A percentile compares a stretch with the other conserved stretches of the same genome.
Evolutionary conservation across 2,888 invertebrate species (phyloP).

Genomic region (Eupithecia subumbrata): DNA sequence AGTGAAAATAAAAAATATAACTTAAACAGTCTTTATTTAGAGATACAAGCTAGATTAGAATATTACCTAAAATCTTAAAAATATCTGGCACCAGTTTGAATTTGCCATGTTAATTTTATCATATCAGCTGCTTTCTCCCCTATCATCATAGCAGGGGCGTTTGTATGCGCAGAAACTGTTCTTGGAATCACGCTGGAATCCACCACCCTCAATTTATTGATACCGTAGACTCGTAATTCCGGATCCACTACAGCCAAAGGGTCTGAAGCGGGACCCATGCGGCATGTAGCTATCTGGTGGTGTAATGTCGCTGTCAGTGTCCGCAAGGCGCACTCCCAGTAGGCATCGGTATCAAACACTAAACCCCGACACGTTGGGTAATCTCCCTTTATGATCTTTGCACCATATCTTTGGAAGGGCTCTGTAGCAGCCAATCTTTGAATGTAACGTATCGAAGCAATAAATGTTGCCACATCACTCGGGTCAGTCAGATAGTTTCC

Average conservation of each 20-base stretch:
- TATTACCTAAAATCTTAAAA: conserved; percentile 1
- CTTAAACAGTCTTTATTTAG: conserved; percentile 25
- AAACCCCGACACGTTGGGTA: conserved; percentile 80
- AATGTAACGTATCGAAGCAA: conserved; percentile 85
- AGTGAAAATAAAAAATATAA: background rate
- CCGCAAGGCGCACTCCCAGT: conserved; percentile 88
- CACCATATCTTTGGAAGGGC: conserved; percentile 84
- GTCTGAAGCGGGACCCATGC: conserved; percentile 87
- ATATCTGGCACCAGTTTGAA: conserved; percentile 14
- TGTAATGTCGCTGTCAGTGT: conserved; percentile 85
- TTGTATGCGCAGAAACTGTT: conserved; percentile 86
- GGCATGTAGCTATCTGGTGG: conserved; percentile 87
- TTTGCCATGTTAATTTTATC: conserved; percentile 80
- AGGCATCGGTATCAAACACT: conserved; percentile 84
- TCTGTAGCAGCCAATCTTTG: conserved; percentile 83
- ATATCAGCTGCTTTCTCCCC: conserved; percentile 89
- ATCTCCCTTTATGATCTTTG: conserved; percentile 78
- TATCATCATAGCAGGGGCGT: conserved; percentile 88
- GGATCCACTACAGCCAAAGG: conserved; percentile 86
- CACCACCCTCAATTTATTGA: conserved; percentile 85
- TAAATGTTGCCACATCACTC: conserved; percentile 83
- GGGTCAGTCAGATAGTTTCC: conserved; percentile 90
- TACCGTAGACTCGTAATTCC: conserved; percentile 85
- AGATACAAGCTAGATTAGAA: background rate
- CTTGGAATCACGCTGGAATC: conserved; percentile 88